phyloP scores from a whole-genome alignment of 2,797 vertebrate genomes.

The Sebastes variabilis region DNA sequence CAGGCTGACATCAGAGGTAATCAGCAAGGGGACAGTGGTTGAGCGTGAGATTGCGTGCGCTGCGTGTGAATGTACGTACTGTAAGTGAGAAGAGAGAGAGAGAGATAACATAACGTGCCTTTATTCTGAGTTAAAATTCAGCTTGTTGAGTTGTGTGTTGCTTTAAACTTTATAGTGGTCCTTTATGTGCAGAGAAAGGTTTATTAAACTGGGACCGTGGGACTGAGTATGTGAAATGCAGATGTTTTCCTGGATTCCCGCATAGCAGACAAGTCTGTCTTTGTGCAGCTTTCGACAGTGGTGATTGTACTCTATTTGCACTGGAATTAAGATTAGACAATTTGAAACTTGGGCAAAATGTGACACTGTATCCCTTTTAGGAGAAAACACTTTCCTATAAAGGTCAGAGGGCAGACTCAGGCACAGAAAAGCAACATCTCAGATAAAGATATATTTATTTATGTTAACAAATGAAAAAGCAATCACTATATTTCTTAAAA shows the following conservation, averaged over 20 bases:
- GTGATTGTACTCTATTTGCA: constrained; percentile 1
- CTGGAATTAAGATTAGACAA: constrained; percentile 26
- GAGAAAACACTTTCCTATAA: constrained; percentile 4
- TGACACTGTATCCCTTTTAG: constrained; percentile 5
- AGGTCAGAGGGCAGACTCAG: background rate
- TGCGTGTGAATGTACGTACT: constrained; percentile 3
- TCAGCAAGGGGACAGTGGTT: constrained; percentile 27
- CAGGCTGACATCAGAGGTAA: constrained; percentile 44
- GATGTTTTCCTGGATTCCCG: constrained; percentile 46
- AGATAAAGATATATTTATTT: background rate
- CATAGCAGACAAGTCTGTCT: constrained; percentile 13
- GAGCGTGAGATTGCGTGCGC: constrained; percentile 7
- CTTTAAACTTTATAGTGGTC: constrained; percentile 36
- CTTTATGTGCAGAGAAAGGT: constrained; percentile 34
- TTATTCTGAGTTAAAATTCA: constrained; percentile 28
- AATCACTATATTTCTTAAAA: background rate
- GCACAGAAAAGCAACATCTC: background rate
- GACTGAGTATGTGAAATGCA: constrained; percentile 59
- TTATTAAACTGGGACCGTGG: constrained; percentile 67
- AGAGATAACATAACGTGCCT: constrained; percentile 18
- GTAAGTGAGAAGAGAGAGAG: constrained; percentile 17
- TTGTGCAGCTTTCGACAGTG: constrained; percentile 18
- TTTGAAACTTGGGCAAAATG: constrained; percentile 4
- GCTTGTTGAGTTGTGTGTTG: constrained; percentile 31
- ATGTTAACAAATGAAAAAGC: background rate